Evolutionary conservation across 2,888 invertebrate genomes (phyloP).

Genomic region (Mayetiola destructor): DNA sequence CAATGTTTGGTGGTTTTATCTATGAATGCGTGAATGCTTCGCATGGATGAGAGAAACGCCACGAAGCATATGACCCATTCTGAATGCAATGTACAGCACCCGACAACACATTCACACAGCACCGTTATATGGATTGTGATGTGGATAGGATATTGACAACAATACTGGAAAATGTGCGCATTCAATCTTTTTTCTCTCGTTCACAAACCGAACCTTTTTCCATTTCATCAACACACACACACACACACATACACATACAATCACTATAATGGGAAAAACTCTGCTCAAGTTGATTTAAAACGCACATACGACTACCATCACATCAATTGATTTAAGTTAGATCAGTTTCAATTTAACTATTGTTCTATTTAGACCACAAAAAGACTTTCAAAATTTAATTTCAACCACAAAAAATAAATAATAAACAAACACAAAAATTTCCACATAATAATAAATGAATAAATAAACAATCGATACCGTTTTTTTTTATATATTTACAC

Average conservation of each 20-base stretch:
- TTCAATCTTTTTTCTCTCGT: too few species aligned
- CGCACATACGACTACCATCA: constrained; percentile 2
- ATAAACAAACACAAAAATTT: too few species aligned
- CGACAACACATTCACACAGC: too few species aligned
- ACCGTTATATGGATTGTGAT: too few species aligned
- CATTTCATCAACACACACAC: neutral
- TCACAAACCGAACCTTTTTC: neutral
- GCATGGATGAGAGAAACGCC: too few species aligned
- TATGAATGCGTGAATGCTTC: too few species aligned
- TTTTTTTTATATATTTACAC: neutral
- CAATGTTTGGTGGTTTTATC: too few species aligned
- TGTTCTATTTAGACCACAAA: neutral
- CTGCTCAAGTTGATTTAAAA: neutral
- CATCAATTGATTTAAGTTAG: neutral
- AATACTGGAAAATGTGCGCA: too few species aligned
- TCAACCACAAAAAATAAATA: neutral
- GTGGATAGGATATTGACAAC: too few species aligned
- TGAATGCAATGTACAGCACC: too few species aligned
- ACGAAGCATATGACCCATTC: too few species aligned
- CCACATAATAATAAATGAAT: too few species aligned
- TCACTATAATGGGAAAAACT: neutral
- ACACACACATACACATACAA: neutral
- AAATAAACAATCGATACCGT: neutral
- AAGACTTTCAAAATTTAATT: neutral
- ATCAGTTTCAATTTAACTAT: constrained; percentile 7